phyloP scores from a whole-genome alignment of 2,797 vertebrate genomes.

The Lerista edwardsae region DNA sequence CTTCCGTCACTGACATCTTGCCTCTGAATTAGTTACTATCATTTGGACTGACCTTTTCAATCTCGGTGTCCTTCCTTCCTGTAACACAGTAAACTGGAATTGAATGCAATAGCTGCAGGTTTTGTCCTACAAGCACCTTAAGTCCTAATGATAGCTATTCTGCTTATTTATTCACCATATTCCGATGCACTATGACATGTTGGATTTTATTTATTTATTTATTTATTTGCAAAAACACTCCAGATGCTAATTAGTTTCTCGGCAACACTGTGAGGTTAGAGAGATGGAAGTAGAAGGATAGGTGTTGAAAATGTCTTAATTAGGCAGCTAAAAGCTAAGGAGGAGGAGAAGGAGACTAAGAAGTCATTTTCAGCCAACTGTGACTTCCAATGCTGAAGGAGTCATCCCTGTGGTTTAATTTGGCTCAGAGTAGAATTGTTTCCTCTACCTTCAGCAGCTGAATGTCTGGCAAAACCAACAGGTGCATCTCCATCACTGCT shows the following conservation, averaged over 20 bases:
- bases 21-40: slow-evolving; percentile 77
- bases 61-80: slow-evolving; percentile 70
- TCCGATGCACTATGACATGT: slow-evolving; percentile 14
- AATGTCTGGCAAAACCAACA: neutral
- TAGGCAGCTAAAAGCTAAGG: slow-evolving; percentile 20
- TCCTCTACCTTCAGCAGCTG: neutral
- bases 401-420: slow-evolving; percentile 7
- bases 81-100: slow-evolving; percentile 55
- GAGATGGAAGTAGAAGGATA: slow-evolving; percentile 27
- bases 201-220: slow-evolving; percentile 25
- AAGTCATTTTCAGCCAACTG: slow-evolving; percentile 20
- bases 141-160: slow-evolving; percentile 40
- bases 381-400: neutral
- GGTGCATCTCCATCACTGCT: neutral
- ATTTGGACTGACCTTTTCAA: slow-evolving; percentile 79
- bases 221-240: neutral
- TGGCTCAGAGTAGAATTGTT: neutral
- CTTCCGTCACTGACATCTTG: slow-evolving; percentile 70
- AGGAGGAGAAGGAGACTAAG: neutral
- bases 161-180: slow-evolving; percentile 43
- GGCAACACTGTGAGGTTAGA: slow-evolving; percentile 29
- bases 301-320: slow-evolving; percentile 26
- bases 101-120: slow-evolving; percentile 47
- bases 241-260: slow-evolving; percentile 42
- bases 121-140: slow-evolving; percentile 49